A percentile compares a stretch with the other conserved stretches of the same genome.
phyloP scores from a whole-genome alignment of 2,113 vertebrate species.

The Condylura cristata region DNA sequence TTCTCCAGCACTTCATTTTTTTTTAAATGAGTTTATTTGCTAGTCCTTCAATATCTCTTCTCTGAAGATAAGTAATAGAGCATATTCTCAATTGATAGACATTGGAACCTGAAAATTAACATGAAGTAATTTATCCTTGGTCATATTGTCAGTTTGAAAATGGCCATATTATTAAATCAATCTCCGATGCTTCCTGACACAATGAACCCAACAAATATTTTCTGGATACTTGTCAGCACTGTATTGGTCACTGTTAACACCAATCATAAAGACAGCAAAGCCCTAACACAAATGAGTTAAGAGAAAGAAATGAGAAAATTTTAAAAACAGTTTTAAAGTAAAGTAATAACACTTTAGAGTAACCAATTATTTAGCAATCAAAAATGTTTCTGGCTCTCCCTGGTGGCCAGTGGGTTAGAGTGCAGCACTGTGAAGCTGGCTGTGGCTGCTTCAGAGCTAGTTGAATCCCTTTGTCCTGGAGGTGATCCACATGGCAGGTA shows the following conservation, averaged over 20 bases:
- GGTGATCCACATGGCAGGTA: too few relatives aligned
- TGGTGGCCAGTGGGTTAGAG: too few relatives aligned
- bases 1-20: conserved; percentile 61
- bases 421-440: too few relatives aligned
- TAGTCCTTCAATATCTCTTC: conserved; percentile 54
- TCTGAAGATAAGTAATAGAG: conserved; percentile 18
- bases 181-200: neutral
- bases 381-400: too few relatives aligned
- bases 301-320: neutral
- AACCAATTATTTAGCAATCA: neutral
- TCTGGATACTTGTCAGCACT: neutral
- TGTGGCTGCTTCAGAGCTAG: too few relatives aligned
- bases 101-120: conserved; percentile 26
- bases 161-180: neutral
- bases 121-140: conserved; percentile 20
- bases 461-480: too few relatives aligned
- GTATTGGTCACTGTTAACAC: neutral
- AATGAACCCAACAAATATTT: conserved; percentile 9
- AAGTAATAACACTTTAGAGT: neutral
- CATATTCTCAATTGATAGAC: neutral
- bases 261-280: neutral
- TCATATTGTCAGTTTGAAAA: neutral
- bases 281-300: neutral
- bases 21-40: conserved; percentile 62
- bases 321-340: neutral